A percentile compares a stretch with the other conserved stretches of the same genome.
phyloP scores from a whole-genome alignment of 1,140 invertebrate species.

The Araneus ventricosus region DNA sequence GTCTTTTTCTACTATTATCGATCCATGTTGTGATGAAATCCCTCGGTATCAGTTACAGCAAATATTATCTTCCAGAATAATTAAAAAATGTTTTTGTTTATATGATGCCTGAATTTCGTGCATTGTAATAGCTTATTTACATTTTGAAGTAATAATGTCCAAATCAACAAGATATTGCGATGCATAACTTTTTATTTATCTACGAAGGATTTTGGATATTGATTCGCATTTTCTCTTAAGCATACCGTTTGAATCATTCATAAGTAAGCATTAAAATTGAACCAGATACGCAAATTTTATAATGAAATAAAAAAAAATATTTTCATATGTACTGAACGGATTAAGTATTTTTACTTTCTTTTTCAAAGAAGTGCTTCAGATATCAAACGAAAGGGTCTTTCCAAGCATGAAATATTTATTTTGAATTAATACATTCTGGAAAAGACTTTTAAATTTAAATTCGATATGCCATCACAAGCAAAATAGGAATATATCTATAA shows the following conservation, averaged over 20 bases:
- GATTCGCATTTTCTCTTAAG: too few species aligned
- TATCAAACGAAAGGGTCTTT: neutral
- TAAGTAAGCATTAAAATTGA: neutral
- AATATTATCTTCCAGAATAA: too few species aligned
- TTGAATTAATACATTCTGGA: neutral
- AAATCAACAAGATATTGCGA: too few species aligned
- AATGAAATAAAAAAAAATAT: neutral
- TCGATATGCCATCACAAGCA: neutral
- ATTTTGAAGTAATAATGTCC: too few species aligned
- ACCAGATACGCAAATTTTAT: neutral
- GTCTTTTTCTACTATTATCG: neutral
- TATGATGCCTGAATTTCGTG: too few species aligned
- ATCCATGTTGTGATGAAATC: too few species aligned
- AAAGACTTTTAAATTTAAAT: neutral
- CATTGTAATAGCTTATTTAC: too few species aligned
- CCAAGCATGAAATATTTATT: neutral
- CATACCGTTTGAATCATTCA: neutral
- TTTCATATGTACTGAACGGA: neutral
- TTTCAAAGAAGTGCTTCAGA: neutral
- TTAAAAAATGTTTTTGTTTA: too few species aligned
- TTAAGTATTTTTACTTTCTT: neutral
- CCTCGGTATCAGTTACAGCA: too few species aligned
- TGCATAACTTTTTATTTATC: too few species aligned
- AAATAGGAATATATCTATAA: neutral
- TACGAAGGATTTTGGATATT: too few species aligned